Evolutionary conservation across 1,140 invertebrate genomes (phyloP).

Genomic region (Polypedilum pembai): DNA sequence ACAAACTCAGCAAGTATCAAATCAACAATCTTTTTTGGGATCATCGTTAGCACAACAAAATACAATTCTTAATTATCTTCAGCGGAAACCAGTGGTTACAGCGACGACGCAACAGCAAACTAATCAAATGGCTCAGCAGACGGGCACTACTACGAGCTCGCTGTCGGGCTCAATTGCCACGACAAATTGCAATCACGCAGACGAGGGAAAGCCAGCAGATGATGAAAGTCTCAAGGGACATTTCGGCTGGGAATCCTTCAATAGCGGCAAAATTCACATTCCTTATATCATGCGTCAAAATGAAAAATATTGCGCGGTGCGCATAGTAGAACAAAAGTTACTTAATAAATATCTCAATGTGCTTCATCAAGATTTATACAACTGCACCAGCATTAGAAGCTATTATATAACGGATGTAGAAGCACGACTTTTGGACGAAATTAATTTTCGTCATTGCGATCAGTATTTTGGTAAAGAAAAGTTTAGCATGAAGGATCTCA

Average conservation of each 20-base stretch:
- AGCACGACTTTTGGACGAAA: conserved; percentile 83
- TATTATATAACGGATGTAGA: conserved; percentile 90
- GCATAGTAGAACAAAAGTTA: conserved; percentile 82
- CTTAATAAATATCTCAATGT: conserved; percentile 77
- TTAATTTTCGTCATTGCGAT: conserved; percentile 88
- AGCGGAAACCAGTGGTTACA: conserved; percentile 39
- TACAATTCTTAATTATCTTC: conserved; percentile 32
- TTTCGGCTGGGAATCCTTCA: conserved; percentile 80
- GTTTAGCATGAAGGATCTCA: conserved; percentile 84
- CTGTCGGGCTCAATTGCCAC: conserved; percentile 31
- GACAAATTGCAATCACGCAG: conserved; percentile 30
- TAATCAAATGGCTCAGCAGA: conserved; percentile 39
- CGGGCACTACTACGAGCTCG: conserved; percentile 38
- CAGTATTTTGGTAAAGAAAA: conserved; percentile 78
- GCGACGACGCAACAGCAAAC: conserved; percentile 34
- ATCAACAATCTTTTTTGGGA: conserved; percentile 30
- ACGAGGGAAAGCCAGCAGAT: conserved; percentile 50
- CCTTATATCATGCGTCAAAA: conserved; percentile 77
- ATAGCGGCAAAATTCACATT: conserved; percentile 65
- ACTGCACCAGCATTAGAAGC: conserved; percentile 82
- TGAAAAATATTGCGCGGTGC: conserved; percentile 82
- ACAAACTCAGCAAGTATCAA: conserved; percentile 30
- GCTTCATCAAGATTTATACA: conserved; percentile 74
- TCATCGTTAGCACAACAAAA: conserved; percentile 33
- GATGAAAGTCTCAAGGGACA: conserved; percentile 73